Evolutionary conservation across 2,113 vertebrate species (phyloP).

Genomic region (Passer domesticus): DNA sequence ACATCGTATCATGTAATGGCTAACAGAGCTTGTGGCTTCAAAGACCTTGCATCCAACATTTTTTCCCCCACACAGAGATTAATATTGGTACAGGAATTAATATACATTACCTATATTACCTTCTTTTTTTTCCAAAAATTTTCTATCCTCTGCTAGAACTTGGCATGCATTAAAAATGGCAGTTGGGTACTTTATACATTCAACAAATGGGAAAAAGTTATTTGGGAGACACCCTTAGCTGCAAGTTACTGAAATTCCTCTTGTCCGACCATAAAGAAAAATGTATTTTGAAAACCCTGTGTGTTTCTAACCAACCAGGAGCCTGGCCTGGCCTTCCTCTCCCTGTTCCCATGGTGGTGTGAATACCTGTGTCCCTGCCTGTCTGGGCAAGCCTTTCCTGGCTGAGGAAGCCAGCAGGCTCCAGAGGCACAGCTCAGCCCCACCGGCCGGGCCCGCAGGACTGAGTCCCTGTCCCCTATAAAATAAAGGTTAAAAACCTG

Average conservation of each 20-base stretch:
- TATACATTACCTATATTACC: neutral
- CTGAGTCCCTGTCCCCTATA: neutral
- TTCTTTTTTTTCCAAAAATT: neutral
- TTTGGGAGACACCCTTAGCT: neutral
- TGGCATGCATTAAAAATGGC: neutral
- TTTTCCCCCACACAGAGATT: neutral
- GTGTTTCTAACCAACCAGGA: neutral
- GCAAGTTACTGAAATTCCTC: neutral
- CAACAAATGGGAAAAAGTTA: neutral
- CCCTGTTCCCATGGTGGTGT: rapidly evolving
- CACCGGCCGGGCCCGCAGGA: neutral
- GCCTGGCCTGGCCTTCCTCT: neutral
- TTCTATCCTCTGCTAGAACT: neutral
- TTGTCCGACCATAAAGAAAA: neutral
- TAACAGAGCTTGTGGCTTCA: neutral
- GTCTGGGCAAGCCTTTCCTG: too few species aligned
- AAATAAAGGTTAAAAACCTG: neutral
- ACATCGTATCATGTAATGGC: neutral
- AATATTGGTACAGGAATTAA: neutral
- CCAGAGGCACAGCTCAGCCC: too few species aligned
- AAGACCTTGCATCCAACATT: neutral
- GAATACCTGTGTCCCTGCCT: rapidly evolving
- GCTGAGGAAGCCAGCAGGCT: too few species aligned
- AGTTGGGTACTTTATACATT: neutral
- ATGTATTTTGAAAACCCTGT: neutral